Conservation (phyloP, 2,888 invertebrate genomes). For the Proisotoma minuta region DNA sequence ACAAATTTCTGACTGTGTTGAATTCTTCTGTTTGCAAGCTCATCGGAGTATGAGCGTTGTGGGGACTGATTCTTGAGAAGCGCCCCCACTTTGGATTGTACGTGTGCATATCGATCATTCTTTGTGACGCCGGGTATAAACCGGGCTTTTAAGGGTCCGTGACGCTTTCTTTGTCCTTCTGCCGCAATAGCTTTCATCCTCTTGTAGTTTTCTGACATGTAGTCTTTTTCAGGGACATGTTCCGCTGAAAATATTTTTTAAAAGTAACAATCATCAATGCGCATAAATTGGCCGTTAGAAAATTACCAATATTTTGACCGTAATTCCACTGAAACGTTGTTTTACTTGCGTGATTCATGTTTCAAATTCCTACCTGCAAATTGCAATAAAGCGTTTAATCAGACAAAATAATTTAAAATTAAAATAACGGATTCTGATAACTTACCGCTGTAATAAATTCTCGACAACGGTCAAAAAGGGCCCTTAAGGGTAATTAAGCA, state of each 20-base stretch:
- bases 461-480: too few relatives aligned
- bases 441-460: too few relatives aligned
- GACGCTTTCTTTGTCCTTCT: conserved; percentile 32
- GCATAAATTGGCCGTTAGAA: not conserved
- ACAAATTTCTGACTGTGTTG: not conserved
- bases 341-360: too few relatives aligned
- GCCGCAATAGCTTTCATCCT: conserved; percentile 35
- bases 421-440: too few relatives aligned
- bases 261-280: conserved; percentile 1
- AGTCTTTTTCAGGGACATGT: conserved; percentile 41
- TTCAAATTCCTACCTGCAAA: too few relatives aligned
- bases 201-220: conserved; percentile 42
- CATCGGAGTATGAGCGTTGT: not conserved
- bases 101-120: conserved; percentile 44
- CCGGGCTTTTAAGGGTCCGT: conserved; percentile 40
- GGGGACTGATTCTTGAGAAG: conserved; percentile 15
- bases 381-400: too few relatives aligned
- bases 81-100: conserved; percentile 37
- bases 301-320: too few relatives aligned
- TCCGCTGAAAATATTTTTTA: conserved; percentile 20
- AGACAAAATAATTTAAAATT: too few relatives aligned
- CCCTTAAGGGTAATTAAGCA: too few relatives aligned
- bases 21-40: not conserved
- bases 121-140: conserved; percentile 46
- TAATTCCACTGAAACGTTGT: too few relatives aligned